These are phyloP conservation scores for Loxodonta africana DNA, from an alignment of 2,113 vertebrate species.

Conservation along the genomic window DNA sequence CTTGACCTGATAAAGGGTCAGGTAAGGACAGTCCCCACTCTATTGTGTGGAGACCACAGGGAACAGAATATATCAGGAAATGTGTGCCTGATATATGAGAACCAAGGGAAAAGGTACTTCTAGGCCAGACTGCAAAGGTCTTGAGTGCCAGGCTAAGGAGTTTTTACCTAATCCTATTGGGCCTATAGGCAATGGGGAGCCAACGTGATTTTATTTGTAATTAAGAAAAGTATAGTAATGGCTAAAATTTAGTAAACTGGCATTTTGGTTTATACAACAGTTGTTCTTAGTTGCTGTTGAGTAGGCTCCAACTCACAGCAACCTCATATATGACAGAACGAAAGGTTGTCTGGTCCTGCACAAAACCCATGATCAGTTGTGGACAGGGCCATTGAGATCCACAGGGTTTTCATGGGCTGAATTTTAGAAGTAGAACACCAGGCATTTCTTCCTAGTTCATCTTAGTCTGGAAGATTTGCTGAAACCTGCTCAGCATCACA, in stretches of 20 bases:
- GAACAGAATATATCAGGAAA: not conserved
- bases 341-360: no score
- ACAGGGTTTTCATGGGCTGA: no score
- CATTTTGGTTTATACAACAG: conserved; percentile 14
- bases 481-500: no score
- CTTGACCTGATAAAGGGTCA: not conserved
- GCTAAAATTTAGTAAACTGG: not conserved
- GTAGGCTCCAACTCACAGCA: no score
- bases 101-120: not conserved
- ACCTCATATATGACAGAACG: no score
- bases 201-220: not conserved
- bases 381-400: no score
- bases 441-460: no score
- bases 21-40: not conserved
- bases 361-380: no score
- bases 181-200: not conserved
- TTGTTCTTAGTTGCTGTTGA: not conserved
- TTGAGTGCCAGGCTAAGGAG: not conserved
- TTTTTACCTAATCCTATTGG: not conserved
- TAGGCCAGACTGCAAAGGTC: not conserved
- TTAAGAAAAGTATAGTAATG: not conserved
- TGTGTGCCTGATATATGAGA: not conserved
- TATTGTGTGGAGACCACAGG: not conserved
- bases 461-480: no score
- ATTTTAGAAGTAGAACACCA: no score